Conservation (phyloP, 2,113 vertebrate genomes). For the Chitala chitala region DNA sequence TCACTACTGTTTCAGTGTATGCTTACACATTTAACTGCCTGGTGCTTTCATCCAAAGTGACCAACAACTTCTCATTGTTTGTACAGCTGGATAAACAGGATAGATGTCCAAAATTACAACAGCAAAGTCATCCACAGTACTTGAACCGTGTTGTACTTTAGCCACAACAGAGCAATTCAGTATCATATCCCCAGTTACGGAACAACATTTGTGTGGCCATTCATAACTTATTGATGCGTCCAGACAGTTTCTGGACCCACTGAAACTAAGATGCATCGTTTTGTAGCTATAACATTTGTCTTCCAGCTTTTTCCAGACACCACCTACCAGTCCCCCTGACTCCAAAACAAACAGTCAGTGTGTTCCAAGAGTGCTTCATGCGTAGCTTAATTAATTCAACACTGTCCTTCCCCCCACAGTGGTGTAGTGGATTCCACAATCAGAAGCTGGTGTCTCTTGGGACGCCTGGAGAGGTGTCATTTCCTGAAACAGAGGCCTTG, state of each 20-base stretch:
- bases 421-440: not conserved
- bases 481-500: not conserved
- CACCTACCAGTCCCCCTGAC: not conserved
- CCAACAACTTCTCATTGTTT: too few relatives aligned
- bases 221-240: not conserved
- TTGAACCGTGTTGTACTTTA: too few relatives aligned
- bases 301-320: slow-evolving; percentile 4
- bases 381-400: slow-evolving; percentile 1
- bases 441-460: not conserved
- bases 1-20: too few relatives aligned
- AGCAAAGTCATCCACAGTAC: too few relatives aligned
- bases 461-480: not conserved
- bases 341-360: slow-evolving; percentile 5
- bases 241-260: not conserved
- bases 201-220: too few relatives aligned
- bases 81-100: too few relatives aligned
- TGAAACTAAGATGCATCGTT: not conserved
- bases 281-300: not conserved
- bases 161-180: too few relatives aligned
- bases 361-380: not conserved
- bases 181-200: too few relatives aligned
- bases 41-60: too few relatives aligned
- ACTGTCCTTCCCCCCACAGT: not conserved
- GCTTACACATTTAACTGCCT: too few relatives aligned
- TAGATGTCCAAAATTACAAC: too few relatives aligned